Percentiles rank a stretch among this genome's conserved stretches.
phyloP scores from a whole-genome alignment of 1,140 invertebrate species.

The Drosophila busckii region DNA sequence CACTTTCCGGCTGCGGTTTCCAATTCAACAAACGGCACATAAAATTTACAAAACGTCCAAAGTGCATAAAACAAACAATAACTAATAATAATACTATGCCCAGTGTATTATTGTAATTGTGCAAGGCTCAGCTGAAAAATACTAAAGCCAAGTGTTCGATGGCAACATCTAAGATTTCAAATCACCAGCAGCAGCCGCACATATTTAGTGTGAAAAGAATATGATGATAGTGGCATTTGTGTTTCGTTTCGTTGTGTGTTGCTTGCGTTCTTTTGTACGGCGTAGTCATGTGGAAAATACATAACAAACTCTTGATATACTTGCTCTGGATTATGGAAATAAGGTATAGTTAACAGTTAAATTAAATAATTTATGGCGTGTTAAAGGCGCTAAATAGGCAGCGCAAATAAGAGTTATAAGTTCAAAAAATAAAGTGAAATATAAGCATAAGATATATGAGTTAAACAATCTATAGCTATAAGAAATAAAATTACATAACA shows the following conservation, averaged over 20 bases:
- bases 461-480: too few species aligned
- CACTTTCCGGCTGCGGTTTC: too few species aligned
- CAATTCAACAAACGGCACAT: too few species aligned
- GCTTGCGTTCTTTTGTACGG: constrained; percentile 29
- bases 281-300: constrained; percentile 74
- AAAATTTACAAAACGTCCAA: constrained; percentile 1
- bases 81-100: constrained; percentile 14
- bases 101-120: constrained; percentile 33
- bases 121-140: constrained; percentile 48
- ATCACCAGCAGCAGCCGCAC: too few species aligned
- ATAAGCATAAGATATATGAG: too few species aligned
- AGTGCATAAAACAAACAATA: constrained; percentile 1
- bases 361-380: too few species aligned
- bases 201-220: constrained; percentile 56
- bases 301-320: constrained; percentile 78
- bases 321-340: constrained; percentile 78
- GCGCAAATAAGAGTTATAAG: too few species aligned
- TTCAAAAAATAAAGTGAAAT: too few species aligned
- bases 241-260: constrained; percentile 32
- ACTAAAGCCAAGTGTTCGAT: constrained; percentile 25
- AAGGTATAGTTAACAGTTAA: constrained; percentile 63
- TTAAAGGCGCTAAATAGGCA: too few species aligned
- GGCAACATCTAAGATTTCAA: constrained; percentile 33
- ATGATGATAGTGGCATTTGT: constrained; percentile 52
- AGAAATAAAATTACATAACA: too few species aligned